These are phyloP conservation scores for Budorcas taxicolor DNA, from an alignment of 2,113 vertebrate species.

Conservation along the genomic window DNA sequence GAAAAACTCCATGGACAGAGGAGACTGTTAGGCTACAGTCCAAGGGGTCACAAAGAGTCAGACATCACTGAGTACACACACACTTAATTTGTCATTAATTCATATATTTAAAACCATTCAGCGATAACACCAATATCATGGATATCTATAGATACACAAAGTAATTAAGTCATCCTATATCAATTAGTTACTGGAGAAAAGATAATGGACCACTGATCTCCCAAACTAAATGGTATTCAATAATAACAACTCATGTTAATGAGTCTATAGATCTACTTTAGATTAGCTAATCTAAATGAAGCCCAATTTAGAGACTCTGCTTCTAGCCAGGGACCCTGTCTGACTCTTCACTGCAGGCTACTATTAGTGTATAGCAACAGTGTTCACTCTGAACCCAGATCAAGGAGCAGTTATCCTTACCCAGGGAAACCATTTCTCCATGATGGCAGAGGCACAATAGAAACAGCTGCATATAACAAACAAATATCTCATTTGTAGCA, in stretches of 20 bases:
- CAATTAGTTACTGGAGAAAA: not conserved
- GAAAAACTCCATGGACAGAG: not conserved
- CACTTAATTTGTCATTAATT: not conserved
- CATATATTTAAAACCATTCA: not conserved
- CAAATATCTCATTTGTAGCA: not conserved
- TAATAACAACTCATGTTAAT: not conserved
- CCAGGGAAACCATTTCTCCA: not conserved
- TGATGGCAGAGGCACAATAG: not conserved
- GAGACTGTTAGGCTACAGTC: not conserved
- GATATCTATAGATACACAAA: not conserved
- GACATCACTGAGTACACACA: not conserved
- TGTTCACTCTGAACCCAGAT: not conserved
- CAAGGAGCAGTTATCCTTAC: not conserved
- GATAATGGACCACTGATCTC: not conserved
- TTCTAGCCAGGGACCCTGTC: not conserved
- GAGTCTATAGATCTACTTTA: not conserved
- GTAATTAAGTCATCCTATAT: not conserved
- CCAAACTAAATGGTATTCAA: not conserved
- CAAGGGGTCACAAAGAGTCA: not conserved
- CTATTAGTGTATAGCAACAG: not conserved
- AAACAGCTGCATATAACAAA: not conserved
- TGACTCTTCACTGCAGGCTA: not conserved
- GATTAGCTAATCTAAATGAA: not conserved
- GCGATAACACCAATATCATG: not conserved
- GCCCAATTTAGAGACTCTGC: not conserved